These are phyloP conservation scores for Stenchaetothrips biformis DNA, from an alignment of 2,888 invertebrate species.

Conservation along the genomic window DNA sequence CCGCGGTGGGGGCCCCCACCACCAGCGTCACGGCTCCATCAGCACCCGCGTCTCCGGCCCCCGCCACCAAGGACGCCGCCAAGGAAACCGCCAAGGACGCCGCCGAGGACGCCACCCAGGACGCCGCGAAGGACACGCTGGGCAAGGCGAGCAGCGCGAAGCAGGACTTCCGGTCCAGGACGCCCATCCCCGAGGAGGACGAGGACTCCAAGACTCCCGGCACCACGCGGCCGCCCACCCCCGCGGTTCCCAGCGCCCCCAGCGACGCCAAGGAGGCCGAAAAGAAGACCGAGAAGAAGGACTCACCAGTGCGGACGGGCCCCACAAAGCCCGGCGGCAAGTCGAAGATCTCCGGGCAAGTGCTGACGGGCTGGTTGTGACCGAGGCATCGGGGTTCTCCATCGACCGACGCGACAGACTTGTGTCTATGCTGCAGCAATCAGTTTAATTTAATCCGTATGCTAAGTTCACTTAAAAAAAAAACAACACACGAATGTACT, in stretches of 20 bases:
- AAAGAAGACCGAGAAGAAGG: conserved; percentile 34
- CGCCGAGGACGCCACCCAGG: background rate
- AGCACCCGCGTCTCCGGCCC: conserved; percentile 27
- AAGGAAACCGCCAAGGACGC: background rate
- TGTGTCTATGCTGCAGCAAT: too few species aligned
- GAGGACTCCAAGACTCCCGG: conserved; percentile 49
- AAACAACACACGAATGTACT: too few species aligned
- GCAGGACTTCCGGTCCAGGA: conserved; percentile 50
- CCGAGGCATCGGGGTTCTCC: background rate
- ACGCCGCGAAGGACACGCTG: background rate
- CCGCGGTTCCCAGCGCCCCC: conserved; percentile 41
- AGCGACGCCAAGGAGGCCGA: conserved; percentile 35
- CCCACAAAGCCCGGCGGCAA: conserved; percentile 54
- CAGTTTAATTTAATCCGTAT: too few species aligned
- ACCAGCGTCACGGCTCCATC: background rate
- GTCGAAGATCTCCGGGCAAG: conserved; percentile 67
- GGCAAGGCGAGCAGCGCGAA: conserved; percentile 25
- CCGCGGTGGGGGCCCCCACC: conserved; percentile 26
- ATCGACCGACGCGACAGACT: too few species aligned
- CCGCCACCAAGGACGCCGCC: conserved; percentile 33
- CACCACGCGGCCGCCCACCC: conserved; percentile 44
- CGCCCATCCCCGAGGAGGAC: conserved; percentile 57
- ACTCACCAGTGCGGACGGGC: conserved; percentile 46
- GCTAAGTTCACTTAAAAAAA: too few species aligned
- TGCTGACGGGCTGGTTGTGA: conserved; percentile 68